phyloP scores from a whole-genome alignment of 2,113 vertebrate species.

The Prunella himalayana region DNA sequence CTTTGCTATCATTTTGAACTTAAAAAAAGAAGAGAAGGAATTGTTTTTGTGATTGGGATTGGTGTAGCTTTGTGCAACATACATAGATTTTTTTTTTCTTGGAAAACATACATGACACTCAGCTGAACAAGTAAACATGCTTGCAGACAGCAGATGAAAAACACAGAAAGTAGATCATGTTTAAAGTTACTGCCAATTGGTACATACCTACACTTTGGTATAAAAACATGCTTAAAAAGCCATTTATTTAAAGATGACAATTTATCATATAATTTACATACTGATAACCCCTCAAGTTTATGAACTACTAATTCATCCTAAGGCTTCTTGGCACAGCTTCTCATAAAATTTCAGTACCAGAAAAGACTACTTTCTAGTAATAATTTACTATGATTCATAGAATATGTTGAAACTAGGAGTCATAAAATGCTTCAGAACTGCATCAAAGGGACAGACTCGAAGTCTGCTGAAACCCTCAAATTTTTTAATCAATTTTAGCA shows the following conservation, averaged over 20 bases:
- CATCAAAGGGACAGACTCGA: not conserved
- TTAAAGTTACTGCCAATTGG: not conserved
- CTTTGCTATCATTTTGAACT: conserved; percentile 13
- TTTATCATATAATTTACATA: not conserved
- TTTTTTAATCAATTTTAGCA: not conserved
- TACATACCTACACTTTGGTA: not conserved
- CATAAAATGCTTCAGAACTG: not conserved
- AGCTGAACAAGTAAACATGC: not conserved
- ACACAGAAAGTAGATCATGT: not conserved
- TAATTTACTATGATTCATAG: not conserved
- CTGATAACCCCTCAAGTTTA: not conserved
- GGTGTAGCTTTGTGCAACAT: not conserved
- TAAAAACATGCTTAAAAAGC: not conserved
- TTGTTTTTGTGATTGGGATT: not conserved
- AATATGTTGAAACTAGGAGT: not conserved
- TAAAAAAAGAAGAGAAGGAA: not conserved
- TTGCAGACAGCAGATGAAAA: not conserved
- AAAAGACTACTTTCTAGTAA: not conserved
- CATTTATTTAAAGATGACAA: conserved; percentile 13
- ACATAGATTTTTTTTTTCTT: not conserved
- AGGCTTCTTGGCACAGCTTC: not conserved
- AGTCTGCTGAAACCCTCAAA: not conserved
- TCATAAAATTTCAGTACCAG: not conserved
- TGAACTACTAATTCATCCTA: not conserved
- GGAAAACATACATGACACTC: not conserved